Evolutionary conservation across 2,888 invertebrate genomes (phyloP), one percentile per base, ranked within the genome.

Genomic region (Ectemnius lituratus): DNA sequence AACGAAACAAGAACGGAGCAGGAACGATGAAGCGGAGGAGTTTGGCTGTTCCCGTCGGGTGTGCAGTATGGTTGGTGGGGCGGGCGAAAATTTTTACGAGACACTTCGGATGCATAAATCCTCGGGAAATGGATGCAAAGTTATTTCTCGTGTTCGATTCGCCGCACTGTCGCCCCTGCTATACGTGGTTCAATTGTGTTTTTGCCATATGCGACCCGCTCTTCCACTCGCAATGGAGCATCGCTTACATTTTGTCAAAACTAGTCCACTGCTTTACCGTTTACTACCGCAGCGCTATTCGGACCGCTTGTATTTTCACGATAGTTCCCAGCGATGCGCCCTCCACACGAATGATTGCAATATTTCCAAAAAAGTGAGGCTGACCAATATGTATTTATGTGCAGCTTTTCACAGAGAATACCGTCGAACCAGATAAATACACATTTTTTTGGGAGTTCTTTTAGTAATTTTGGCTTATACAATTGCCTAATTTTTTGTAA

Each of bases 111-210:
- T 16, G 58, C 73, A 70, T 76, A 79, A 79, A 80, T 79, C 75
- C 67, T 28, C 52, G 46, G 46, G 62, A 63, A 80, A 76, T 70
- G 73, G 70, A 63, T 67, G 69, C 60, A 73, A 77, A 73, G 74
- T 77, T 75, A 68, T 80, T 73, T 75, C 73, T 63, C 74, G 70
- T 65, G 73, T 73, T 76, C 78, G 72, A 76, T 79, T 73, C 71
- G 52, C 61, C 61, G 58, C 37, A 60, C 27, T 61, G 46, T 49
- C 37, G 46, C 64, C 23, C 59, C 37, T 11, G 8, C 23, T 23
- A 3, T 23, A 11, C 37, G 11, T 45, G 62, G 8, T 13, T 14
- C 69, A 67, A 73, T 68, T 52, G 65, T n/a, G 61, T 52, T 62
- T 65, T 65, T 68, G 62, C 73, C 73, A 70, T 47, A 73, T 72